A percentile compares a stretch with the other conserved stretches of the same genome.
Evolutionary conservation across 2,113 vertebrate species (phyloP).

Genomic region (Megalops atlanticus): DNA sequence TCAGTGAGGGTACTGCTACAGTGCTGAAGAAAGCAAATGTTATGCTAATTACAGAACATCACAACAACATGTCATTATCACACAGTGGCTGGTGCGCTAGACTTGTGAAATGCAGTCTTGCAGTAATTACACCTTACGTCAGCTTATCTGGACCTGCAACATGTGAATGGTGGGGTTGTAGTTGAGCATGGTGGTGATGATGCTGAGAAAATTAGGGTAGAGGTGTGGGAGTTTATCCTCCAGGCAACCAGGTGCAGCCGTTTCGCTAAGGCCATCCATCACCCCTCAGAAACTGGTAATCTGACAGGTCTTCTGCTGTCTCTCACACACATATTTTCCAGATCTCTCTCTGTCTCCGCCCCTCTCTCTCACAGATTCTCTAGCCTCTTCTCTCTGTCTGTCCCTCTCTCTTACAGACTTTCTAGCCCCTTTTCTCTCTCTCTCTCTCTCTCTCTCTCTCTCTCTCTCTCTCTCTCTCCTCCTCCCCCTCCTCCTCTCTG

Average conservation of each 20-base stretch:
- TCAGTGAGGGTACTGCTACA: background rate
- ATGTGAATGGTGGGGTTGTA: background rate
- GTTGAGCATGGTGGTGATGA: background rate
- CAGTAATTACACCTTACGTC: background rate
- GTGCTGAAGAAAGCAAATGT: background rate
- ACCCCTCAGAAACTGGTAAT: background rate
- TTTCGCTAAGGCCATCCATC: background rate
- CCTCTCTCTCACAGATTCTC: no score
- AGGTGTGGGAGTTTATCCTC: background rate
- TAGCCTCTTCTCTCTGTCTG: no score
- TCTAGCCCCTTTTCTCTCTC: no score
- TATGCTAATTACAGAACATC: background rate
- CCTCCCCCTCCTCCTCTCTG: background rate
- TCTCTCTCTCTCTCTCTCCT: constrained; percentile 9
- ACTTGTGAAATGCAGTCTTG: background rate
- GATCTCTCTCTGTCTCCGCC: no score
- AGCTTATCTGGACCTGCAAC: background rate
- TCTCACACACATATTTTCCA: no score
- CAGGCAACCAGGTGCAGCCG: background rate
- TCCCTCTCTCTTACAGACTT: no score
- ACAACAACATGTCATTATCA: background rate
- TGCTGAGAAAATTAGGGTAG: background rate
- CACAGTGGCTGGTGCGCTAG: background rate
- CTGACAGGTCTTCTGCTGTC: no score
- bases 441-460: background rate